phyloP scores from a whole-genome alignment of 2,888 invertebrate genomes.

The Metacarcinus magister region DNA sequence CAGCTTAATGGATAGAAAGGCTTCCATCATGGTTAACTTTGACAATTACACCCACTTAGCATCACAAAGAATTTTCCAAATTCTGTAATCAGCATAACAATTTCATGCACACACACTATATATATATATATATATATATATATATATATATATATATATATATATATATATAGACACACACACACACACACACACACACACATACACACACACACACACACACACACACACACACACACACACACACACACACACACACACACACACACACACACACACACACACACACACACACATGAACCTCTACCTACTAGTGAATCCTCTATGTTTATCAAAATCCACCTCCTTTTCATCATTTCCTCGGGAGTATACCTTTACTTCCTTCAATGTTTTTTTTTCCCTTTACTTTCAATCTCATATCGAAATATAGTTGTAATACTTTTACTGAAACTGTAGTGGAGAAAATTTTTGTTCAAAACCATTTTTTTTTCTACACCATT shows the following conservation, averaged over 20 bases:
- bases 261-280: too few species aligned
- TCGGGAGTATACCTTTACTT: neutral
- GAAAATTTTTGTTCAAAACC: neutral
- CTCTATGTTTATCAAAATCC: neutral
- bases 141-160: neutral
- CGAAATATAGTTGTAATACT: neutral
- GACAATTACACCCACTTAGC: neutral
- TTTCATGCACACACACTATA: neutral
- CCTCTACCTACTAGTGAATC: neutral
- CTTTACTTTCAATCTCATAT: neutral
- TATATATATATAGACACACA: neutral
- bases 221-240: neutral
- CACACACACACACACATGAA: neutral
- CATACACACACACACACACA: neutral
- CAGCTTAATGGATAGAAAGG: slow-evolving; percentile 26
- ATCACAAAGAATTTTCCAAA: neutral
- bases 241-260: neutral
- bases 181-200: neutral
- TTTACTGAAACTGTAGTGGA: neutral
- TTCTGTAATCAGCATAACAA: neutral
- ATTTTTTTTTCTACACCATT: neutral
- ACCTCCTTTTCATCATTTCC: neutral
- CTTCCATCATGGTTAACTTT: slow-evolving; percentile 36
- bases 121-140: neutral
- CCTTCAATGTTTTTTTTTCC: neutral